phyloP scores from a whole-genome alignment of 1,140 invertebrate species.

The Nasonia longicornis region DNA sequence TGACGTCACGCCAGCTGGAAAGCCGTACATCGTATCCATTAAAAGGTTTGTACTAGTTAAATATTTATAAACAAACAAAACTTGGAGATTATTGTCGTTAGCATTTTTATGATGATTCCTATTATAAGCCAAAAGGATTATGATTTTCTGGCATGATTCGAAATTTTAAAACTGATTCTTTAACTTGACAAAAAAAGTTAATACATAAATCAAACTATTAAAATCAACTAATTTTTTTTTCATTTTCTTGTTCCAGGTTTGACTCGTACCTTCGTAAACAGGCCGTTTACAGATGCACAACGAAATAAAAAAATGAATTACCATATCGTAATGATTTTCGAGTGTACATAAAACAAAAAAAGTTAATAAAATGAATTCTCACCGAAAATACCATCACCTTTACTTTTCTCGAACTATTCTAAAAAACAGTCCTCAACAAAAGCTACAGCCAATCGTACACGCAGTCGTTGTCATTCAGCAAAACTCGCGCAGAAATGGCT shows the following conservation, averaged over 20 bases:
- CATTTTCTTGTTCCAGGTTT: not conserved
- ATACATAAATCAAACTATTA: not conserved
- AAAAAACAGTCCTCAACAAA: no score
- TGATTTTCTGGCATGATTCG: slow-evolving; percentile 23
- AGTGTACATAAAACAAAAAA: not conserved
- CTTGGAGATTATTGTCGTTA: no score
- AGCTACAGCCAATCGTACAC: no score
- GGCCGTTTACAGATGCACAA: not conserved
- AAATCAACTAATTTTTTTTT: not conserved
- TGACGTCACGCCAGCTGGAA: not conserved
- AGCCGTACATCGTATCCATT: not conserved
- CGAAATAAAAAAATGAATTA: not conserved
- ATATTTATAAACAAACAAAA: not conserved
- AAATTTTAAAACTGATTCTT: slow-evolving; percentile 15
- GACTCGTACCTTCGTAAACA: not conserved
- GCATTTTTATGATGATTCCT: slow-evolving; percentile 15
- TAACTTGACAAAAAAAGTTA: not conserved
- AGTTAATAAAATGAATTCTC: not conserved
- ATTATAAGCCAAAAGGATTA: slow-evolving; percentile 32
- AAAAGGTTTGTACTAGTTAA: not conserved
- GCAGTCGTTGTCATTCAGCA: not conserved
- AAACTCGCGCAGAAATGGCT: not conserved
- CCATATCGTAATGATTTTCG: not conserved
- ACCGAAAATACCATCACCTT: no score
- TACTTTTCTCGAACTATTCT: no score